Conservation (phyloP, 2,113 vertebrate species). For the Peromyscus leucopus region DNA sequence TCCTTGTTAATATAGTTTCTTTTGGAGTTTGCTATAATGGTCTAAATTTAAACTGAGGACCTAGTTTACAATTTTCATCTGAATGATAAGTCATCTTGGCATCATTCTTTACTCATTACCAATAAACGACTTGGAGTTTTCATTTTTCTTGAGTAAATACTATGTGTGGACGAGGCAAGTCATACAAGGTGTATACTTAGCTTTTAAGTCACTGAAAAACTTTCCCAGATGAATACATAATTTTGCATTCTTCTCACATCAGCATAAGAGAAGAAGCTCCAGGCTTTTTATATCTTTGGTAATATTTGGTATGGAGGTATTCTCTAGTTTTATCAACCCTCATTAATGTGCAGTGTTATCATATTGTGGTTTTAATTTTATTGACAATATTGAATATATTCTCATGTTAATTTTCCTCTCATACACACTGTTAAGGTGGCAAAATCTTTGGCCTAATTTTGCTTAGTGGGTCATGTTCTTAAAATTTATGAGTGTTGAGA, state of each 20-base stretch:
- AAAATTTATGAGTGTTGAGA: background rate
- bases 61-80: background rate
- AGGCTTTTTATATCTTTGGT: background rate
- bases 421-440: background rate
- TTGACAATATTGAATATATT: background rate
- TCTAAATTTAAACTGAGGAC: background rate
- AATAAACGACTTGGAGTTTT: background rate
- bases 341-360: background rate
- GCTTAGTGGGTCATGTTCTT: background rate
- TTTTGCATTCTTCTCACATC: background rate
- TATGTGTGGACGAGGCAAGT: background rate
- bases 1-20: background rate
- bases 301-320: background rate
- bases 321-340: background rate
- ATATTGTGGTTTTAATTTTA: background rate
- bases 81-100: background rate
- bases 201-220: background rate
- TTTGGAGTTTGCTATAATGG: background rate
- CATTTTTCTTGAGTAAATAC: background rate
- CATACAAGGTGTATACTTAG: background rate
- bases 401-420: background rate
- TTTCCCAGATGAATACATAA: background rate
- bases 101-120: background rate
- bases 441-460: background rate
- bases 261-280: background rate